Percentiles rank a stretch among this genome's conserved stretches.
Conservation (phyloP, 2,888 invertebrate species). For the Elegia similella region DNA sequence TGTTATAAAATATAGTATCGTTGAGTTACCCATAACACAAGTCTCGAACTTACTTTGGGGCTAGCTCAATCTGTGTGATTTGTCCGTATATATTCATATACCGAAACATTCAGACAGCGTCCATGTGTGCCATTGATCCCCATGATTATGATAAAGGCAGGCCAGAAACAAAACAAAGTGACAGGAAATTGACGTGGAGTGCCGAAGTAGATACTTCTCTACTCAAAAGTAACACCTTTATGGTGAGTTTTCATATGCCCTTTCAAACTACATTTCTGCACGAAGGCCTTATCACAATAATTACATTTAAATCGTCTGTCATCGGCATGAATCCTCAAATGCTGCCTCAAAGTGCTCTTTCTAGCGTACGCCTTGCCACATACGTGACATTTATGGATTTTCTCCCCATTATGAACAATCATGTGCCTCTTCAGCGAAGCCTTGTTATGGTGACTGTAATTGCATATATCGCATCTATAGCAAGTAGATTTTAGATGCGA, state of each 20-base stretch:
- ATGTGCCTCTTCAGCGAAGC: conserved; percentile 18
- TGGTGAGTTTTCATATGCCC: conserved; percentile 47
- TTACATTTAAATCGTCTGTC: conserved; percentile 40
- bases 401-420: conserved; percentile 30
- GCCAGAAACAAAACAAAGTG: too few relatives aligned
- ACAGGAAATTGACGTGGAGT: too few relatives aligned
- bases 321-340: conserved; percentile 47
- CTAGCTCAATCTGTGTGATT: too few relatives aligned
- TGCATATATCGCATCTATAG: conserved; percentile 18
- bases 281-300: conserved; percentile 34
- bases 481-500: conserved; percentile 17
- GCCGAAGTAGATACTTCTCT: neutral
- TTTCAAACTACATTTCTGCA: conserved; percentile 36
- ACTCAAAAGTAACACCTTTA: conserved; percentile 22
- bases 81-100: too few relatives aligned
- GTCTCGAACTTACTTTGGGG: too few relatives aligned
- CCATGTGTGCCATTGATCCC: too few relatives aligned
- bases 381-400: conserved; percentile 56
- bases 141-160: too few relatives aligned
- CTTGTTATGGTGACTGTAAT: conserved; percentile 20
- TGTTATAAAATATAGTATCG: too few relatives aligned
- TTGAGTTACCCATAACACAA: too few relatives aligned
- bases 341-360: conserved; percentile 49
- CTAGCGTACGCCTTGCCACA: conserved; percentile 50
- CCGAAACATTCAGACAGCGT: too few relatives aligned